These are phyloP conservation scores for Pseudocheirus occidentalis DNA, from an alignment of 2,797 vertebrate species.

Conservation along the genomic window DNA sequence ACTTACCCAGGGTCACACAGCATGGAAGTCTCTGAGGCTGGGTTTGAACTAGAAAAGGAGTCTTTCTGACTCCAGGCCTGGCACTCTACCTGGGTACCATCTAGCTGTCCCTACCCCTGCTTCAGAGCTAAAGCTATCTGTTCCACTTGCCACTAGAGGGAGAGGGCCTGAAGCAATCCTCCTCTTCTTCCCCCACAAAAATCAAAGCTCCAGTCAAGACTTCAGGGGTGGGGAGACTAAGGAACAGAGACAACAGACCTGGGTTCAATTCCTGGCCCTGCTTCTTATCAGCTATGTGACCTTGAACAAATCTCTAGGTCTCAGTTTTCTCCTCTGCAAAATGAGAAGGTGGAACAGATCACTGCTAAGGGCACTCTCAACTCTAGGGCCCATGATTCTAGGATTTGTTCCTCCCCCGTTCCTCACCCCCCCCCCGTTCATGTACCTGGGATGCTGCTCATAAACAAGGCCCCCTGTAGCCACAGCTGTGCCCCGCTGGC, in stretches of 20 bases:
- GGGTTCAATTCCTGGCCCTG: background rate
- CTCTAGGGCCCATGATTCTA: background rate
- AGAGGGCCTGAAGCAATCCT: background rate
- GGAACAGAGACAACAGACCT: background rate
- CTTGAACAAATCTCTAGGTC: background rate
- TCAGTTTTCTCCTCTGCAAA: background rate
- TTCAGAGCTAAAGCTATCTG: background rate
- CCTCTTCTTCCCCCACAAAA: background rate
- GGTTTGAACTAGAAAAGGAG: background rate
- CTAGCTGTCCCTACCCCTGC: background rate
- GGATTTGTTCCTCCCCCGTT: background rate
- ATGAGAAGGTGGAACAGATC: background rate
- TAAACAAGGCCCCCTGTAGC: slow-evolving; percentile 87
- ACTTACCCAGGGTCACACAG: background rate
- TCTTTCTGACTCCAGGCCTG: no score
- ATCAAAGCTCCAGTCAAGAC: background rate
- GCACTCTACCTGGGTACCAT: background rate
- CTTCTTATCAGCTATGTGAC: background rate
- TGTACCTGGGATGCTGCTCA: slow-evolving; percentile 83
- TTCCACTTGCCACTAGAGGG: background rate
- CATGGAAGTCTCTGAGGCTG: background rate
- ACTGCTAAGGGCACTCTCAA: background rate
- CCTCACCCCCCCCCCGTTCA: background rate
- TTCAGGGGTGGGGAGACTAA: background rate
- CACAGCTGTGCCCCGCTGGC: slow-evolving; percentile 79